phyloP scores from a whole-genome alignment of 2,888 invertebrate species.

The Ethmia dodecea region DNA sequence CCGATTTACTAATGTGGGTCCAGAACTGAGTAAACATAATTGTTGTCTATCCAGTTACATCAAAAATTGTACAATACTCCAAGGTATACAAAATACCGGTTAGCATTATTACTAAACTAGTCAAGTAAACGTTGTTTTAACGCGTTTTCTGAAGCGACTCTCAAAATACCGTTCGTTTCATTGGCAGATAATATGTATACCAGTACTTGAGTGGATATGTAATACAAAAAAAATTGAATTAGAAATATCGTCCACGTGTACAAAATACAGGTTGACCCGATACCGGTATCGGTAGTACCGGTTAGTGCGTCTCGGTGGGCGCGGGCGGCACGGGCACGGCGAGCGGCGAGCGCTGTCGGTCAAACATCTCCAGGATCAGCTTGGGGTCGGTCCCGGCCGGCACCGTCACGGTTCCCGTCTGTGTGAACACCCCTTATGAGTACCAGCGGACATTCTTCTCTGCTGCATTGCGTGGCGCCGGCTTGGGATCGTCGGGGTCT shows the following conservation, averaged over 20 bases:
- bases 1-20: no score
- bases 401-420: constrained; percentile 76
- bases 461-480: constrained; percentile 59
- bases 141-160: neutral
- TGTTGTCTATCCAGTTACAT: no score
- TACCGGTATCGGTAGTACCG: neutral
- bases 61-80: no score
- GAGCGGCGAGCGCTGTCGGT: constrained; percentile 66
- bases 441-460: constrained; percentile 72
- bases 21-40: no score
- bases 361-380: constrained; percentile 76
- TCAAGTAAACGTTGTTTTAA: neutral
- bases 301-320: constrained; percentile 39
- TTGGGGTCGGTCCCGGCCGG: constrained; percentile 75
- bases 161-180: neutral
- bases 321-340: constrained; percentile 57
- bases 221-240: neutral
- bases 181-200: neutral
- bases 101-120: no score
- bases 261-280: constrained; percentile 1
- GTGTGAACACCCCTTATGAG: constrained; percentile 50
- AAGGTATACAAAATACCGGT: neutral
- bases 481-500: constrained; percentile 36
- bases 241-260: neutral
- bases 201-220: neutral